A percentile compares a stretch with the other conserved stretches of the same genome.
These are phyloP conservation scores for Sturmia bella DNA, from an alignment of 2,888 invertebrate species.

Conservation along the genomic window DNA sequence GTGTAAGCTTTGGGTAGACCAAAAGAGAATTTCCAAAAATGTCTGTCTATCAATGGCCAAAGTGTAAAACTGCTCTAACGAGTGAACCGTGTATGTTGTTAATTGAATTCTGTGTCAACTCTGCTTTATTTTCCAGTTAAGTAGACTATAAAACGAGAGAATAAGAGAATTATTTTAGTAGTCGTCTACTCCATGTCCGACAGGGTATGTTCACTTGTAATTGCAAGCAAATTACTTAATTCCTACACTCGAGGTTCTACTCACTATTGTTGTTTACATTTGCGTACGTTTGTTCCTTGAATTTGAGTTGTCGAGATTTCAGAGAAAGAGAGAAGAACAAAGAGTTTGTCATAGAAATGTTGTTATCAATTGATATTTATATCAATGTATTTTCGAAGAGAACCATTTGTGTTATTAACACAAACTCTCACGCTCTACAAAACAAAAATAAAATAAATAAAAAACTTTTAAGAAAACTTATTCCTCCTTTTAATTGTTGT, in stretches of 20 bases:
- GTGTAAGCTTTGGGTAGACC: no score
- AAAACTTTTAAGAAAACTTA: slow-evolving; percentile 46
- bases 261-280: neutral
- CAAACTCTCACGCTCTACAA: slow-evolving; percentile 23
- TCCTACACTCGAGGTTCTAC: neutral
- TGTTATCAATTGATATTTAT: slow-evolving; percentile 48
- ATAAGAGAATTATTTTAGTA: neutral
- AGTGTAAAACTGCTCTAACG: no score
- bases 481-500: slow-evolving; percentile 63
- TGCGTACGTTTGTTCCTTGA: neutral
- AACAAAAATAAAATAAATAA: slow-evolving; percentile 11
- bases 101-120: no score
- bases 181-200: neutral
- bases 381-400: slow-evolving; percentile 7
- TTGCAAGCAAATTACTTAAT: slow-evolving; percentile 11
- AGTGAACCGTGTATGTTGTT: no score
- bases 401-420: slow-evolving; percentile 12
- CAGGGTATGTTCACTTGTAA: slow-evolving; percentile 11
- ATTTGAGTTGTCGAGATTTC: slow-evolving; percentile 24
- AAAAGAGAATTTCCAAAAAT: no score
- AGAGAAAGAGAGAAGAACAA: neutral
- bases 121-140: no score
- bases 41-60: no score
- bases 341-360: slow-evolving; percentile 15
- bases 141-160: no score